Evolutionary conservation across 2,797 vertebrate species (phyloP).

Genomic region (Myripristis jacobus): DNA sequence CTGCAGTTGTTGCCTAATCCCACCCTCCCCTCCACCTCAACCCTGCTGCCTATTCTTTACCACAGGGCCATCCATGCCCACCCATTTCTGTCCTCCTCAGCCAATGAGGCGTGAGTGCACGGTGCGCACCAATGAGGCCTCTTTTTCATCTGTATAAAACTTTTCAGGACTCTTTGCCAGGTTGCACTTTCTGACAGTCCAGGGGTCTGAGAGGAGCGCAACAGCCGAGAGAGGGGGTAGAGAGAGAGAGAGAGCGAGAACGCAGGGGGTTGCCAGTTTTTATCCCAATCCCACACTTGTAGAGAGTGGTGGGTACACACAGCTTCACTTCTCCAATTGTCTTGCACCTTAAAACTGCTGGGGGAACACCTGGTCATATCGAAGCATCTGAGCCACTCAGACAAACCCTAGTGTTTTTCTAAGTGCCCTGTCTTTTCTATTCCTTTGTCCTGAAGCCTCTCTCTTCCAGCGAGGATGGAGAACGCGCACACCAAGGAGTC

Average conservation of each 20-base stretch:
- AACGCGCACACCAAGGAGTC: constrained; percentile 84
- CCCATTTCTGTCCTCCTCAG: constrained; percentile 70
- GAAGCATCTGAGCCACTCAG: constrained; percentile 30
- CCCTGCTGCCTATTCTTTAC: constrained; percentile 65
- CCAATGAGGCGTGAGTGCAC: constrained; percentile 76
- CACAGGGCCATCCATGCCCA: constrained; percentile 72
- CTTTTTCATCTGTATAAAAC: constrained; percentile 86
- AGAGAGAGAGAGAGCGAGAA: constrained; percentile 68
- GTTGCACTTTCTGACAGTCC: constrained; percentile 86
- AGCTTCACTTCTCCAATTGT: constrained; percentile 8
- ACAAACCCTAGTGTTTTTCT: constrained; percentile 49
- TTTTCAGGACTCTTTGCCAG: constrained; percentile 79
- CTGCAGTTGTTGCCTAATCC: constrained; percentile 80
- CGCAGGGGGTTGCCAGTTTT: constrained; percentile 71
- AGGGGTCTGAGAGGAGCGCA: constrained; percentile 77
- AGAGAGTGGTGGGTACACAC: constrained; percentile 82
- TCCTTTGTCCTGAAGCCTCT: constrained; percentile 75
- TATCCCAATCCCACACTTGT: constrained; percentile 76
- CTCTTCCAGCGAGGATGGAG: constrained; percentile 87
- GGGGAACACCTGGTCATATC: constrained; percentile 13
- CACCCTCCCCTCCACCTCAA: constrained; percentile 60
- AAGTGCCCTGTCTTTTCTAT: constrained; percentile 49
- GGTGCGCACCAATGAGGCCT: constrained; percentile 75
- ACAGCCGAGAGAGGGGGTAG: constrained; percentile 70
- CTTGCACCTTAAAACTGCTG: neutral